Evolutionary conservation across 2,113 vertebrate species (phyloP).

Genomic region (Megaleporinus macrocephalus): DNA sequence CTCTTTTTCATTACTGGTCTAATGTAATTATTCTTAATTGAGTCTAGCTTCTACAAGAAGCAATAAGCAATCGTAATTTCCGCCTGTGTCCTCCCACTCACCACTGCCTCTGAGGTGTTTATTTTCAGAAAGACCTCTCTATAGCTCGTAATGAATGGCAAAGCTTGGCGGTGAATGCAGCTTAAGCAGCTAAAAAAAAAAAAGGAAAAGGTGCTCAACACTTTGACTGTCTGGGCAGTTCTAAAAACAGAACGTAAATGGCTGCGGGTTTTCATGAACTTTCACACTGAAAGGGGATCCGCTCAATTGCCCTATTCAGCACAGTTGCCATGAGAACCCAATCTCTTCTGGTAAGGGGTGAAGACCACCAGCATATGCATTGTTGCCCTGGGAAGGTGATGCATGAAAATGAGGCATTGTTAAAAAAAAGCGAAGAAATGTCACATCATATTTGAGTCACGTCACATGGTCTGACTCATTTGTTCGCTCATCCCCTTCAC

Average conservation of each 20-base stretch:
- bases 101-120: conserved; percentile 14
- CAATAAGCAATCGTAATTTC: conserved; percentile 44
- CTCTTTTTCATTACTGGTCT: conserved; percentile 42
- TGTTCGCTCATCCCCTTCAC: not conserved
- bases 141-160: not conserved
- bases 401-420: not conserved
- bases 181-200: not conserved
- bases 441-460: conserved; percentile 4
- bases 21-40: conserved; percentile 53
- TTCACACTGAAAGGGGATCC: not conserved
- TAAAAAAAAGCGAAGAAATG: not conserved
- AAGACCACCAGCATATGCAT: not conserved
- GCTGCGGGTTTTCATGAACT: conserved; percentile 15
- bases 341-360: not conserved
- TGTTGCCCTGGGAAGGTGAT: not conserved
- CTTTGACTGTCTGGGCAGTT: conserved; percentile 4
- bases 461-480: not conserved
- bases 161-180: not conserved
- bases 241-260: conserved; percentile 16
- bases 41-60: conserved; percentile 28
- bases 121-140: conserved; percentile 16
- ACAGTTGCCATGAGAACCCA: conserved; percentile 1
- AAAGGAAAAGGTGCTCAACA: conserved; percentile 3
- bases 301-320: not conserved
- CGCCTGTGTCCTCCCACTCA: not conserved